These are phyloP conservation scores for Phortica variegata DNA, from an alignment of 1,140 invertebrate species.

Conservation along the genomic window DNA sequence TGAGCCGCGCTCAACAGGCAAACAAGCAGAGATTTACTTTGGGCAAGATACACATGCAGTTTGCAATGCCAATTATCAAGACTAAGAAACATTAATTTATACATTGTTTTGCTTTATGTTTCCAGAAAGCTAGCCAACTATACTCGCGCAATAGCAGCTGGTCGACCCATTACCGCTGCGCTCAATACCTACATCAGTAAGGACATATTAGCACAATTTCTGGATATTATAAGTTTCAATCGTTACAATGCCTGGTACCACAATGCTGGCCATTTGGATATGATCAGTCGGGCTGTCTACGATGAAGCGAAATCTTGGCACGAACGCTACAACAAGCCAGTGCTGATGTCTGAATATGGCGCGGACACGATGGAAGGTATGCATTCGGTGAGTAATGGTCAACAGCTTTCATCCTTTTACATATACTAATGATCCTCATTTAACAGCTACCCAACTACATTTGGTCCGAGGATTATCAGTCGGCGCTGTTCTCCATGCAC, in stretches of 20 bases:
- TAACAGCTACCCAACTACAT: conserved; percentile 75
- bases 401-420: neutral
- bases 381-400: conserved; percentile 60
- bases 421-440: neutral
- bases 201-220: conserved; percentile 58
- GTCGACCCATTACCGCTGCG: conserved; percentile 70
- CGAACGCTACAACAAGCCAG: conserved; percentile 79
- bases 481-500: conserved; percentile 77
- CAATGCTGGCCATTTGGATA: conserved; percentile 76
- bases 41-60: conserved; percentile 62
- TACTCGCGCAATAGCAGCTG: conserved; percentile 56
- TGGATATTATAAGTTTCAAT: conserved; percentile 95
- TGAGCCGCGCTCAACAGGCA: conserved; percentile 75
- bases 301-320: conserved; percentile 80
- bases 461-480: conserved; percentile 95
- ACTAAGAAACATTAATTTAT: conserved; percentile 58
- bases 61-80: neutral
- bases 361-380: conserved; percentile 88
- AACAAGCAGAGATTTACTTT: conserved; percentile 77
- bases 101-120: too few relatives aligned
- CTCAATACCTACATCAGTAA: conserved; percentile 27
- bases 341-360: conserved; percentile 94
- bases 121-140: conserved; percentile 54
- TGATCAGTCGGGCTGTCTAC: conserved; percentile 70
- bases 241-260: conserved; percentile 93